Conservation (phyloP, 2,797 vertebrate genomes). For the Sebastiscus tertius region DNA sequence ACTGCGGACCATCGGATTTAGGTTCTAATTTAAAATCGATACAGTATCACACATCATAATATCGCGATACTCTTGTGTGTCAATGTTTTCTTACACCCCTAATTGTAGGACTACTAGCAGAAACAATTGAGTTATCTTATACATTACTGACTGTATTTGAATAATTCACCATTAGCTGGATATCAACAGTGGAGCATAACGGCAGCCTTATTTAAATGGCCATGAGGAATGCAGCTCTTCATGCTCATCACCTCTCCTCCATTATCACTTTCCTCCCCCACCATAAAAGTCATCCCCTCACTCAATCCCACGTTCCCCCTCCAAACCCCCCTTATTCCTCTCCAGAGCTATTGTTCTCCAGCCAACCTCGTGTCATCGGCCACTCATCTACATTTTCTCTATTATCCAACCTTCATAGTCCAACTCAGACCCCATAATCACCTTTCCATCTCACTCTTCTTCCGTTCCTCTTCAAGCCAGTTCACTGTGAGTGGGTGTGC, state of each 20-base stretch:
- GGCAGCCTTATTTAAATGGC: conserved; percentile 15
- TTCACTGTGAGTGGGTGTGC: conserved; percentile 50
- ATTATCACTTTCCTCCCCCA: neutral
- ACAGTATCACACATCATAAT: too few species aligned
- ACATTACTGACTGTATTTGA: conserved; percentile 15
- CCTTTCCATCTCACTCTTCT: conserved; percentile 49
- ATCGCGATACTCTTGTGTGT: too few species aligned
- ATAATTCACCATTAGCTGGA: conserved; percentile 12
- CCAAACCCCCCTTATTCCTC: accelerated
- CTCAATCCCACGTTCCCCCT: neutral
- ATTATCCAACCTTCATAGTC: conserved; percentile 17
- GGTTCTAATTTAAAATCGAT: too few species aligned
- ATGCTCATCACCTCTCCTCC: conserved; percentile 1
- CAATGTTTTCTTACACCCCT: too few species aligned
- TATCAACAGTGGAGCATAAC: neutral
- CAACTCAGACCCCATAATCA: conserved; percentile 39
- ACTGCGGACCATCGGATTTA: too few species aligned
- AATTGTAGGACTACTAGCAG: neutral
- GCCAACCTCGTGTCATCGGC: conserved; percentile 10
- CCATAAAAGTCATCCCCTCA: neutral
- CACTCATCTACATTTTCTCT: conserved; percentile 43
- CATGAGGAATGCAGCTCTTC: neutral
- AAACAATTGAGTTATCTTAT: neutral
- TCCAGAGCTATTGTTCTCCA: conserved; percentile 14
- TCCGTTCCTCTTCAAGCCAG: conserved; percentile 31